phyloP scores from a whole-genome alignment of 2,888 invertebrate species.

The Seira ritae region DNA sequence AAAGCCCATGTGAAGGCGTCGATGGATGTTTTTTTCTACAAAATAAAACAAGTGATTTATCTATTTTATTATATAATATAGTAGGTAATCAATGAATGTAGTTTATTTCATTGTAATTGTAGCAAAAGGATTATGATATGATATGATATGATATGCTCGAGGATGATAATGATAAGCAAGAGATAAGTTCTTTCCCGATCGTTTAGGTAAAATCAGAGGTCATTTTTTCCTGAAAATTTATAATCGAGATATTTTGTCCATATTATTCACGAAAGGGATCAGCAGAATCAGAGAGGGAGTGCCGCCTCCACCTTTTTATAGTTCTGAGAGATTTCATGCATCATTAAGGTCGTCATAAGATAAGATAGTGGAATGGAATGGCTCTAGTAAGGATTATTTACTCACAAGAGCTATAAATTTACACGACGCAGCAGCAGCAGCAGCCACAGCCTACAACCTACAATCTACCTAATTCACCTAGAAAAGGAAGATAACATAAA shows the following conservation, averaged over 20 bases:
- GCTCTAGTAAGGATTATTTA: conserved; percentile 7
- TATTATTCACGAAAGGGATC: not conserved
- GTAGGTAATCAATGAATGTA: no score
- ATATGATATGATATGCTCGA: conserved; percentile 24
- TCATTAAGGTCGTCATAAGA: not conserved
- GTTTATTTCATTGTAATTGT: no score
- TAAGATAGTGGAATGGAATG: not conserved
- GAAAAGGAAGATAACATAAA: no score
- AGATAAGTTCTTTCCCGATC: no score
- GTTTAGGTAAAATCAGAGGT: no score
- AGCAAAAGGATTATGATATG: not conserved
- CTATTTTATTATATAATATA: no score
- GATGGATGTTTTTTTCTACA: conserved; percentile 19
- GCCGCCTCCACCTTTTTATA: conserved; percentile 46
- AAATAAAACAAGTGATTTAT: no score
- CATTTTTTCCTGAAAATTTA: no score
- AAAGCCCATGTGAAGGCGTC: conserved; percentile 23
- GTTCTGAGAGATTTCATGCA: not conserved
- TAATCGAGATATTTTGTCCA: no score
- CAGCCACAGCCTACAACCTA: no score
- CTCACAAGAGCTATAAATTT: conserved; percentile 2
- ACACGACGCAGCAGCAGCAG: no score
- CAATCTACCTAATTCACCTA: no score
- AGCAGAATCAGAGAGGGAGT: conserved; percentile 43
- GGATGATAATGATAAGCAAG: conserved; percentile 12